Evolutionary conservation across 2,888 invertebrate genomes (phyloP).

Genomic region (Acleris laterana): DNA sequence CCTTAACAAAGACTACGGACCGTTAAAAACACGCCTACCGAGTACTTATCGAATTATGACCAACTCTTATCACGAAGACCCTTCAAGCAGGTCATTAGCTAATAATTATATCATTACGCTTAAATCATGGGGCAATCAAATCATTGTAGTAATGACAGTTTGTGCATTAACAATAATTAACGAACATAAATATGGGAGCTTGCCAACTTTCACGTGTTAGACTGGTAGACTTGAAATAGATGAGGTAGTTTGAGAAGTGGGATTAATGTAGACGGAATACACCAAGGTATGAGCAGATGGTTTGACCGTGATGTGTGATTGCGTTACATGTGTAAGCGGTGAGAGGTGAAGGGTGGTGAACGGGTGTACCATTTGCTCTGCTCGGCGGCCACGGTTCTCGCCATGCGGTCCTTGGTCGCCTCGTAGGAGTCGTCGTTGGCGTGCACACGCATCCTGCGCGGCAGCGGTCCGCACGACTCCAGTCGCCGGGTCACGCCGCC

Average conservation of each 20-base stretch:
- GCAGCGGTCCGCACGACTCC: slow-evolving; percentile 93
- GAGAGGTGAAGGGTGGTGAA: too few species aligned
- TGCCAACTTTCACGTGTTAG: slow-evolving; percentile 3
- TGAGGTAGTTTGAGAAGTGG: neutral
- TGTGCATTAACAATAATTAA: slow-evolving; percentile 9
- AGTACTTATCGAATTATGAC: neutral
- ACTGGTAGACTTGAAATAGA: neutral
- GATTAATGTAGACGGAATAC: neutral
- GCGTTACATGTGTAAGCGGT: too few species aligned
- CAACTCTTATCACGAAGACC: neutral
- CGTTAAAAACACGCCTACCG: neutral
- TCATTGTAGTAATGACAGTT: slow-evolving; percentile 6
- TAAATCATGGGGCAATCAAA: slow-evolving; percentile 15
- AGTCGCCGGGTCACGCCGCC: slow-evolving; percentile 83
- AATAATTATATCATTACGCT: slow-evolving; percentile 25
- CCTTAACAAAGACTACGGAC: too few species aligned
- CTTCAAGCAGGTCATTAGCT: slow-evolving; percentile 19
- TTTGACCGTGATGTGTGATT: too few species aligned
- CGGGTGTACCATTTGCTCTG: slow-evolving; percentile 93
- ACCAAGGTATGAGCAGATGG: neutral
- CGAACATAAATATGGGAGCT: slow-evolving; percentile 7
- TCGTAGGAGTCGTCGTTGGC: slow-evolving; percentile 98
- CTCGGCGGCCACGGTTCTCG: slow-evolving; percentile 94
- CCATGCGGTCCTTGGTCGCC: slow-evolving; percentile 95
- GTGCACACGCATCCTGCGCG: slow-evolving; percentile 94